Evolutionary conservation across 2,888 invertebrate genomes (phyloP).

Genomic region (Eupeodes luniger): DNA sequence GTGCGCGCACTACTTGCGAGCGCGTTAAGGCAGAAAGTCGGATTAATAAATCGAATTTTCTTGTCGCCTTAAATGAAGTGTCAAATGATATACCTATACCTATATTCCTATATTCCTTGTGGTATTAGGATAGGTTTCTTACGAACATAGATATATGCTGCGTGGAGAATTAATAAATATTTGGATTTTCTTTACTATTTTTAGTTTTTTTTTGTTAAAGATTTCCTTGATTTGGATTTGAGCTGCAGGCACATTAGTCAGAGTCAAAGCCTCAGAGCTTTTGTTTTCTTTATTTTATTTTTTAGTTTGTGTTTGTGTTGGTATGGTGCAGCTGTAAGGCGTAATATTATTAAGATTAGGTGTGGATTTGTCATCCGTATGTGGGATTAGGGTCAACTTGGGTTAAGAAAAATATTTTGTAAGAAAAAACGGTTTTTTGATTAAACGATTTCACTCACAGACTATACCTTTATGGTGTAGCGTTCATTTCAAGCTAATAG

Average conservation of each 20-base stretch:
- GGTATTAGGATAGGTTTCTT: slow-evolving; percentile 24
- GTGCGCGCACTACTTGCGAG: slow-evolving; percentile 12
- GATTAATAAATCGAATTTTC: slow-evolving; percentile 76
- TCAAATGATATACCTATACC: slow-evolving; percentile 80
- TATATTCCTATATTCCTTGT: neutral
- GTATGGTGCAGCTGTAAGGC: slow-evolving; percentile 62
- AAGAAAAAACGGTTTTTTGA: slow-evolving; percentile 2
- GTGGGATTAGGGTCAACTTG: slow-evolving; percentile 69
- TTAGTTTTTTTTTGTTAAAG: slow-evolving; percentile 6
- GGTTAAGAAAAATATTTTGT: slow-evolving; percentile 57
- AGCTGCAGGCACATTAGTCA: slow-evolving; percentile 55
- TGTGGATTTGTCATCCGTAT: slow-evolving; percentile 73
- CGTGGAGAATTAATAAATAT: slow-evolving; percentile 69
- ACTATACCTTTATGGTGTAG: neutral
- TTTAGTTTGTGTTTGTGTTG: neutral
- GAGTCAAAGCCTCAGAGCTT: slow-evolving; percentile 52
- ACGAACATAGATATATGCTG: slow-evolving; percentile 22
- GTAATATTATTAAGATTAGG: slow-evolving; percentile 70
- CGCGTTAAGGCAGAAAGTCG: slow-evolving; percentile 51
- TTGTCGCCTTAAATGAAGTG: slow-evolving; percentile 82
- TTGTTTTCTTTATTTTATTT: slow-evolving; percentile 44
- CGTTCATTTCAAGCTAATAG: neutral
- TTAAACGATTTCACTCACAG: slow-evolving; percentile 3
- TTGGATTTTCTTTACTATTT: slow-evolving; percentile 57
- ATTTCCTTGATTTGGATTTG: slow-evolving; percentile 63